phyloP scores from a whole-genome alignment of 2,888 invertebrate species.

The Perizoma flavofasciatum region DNA sequence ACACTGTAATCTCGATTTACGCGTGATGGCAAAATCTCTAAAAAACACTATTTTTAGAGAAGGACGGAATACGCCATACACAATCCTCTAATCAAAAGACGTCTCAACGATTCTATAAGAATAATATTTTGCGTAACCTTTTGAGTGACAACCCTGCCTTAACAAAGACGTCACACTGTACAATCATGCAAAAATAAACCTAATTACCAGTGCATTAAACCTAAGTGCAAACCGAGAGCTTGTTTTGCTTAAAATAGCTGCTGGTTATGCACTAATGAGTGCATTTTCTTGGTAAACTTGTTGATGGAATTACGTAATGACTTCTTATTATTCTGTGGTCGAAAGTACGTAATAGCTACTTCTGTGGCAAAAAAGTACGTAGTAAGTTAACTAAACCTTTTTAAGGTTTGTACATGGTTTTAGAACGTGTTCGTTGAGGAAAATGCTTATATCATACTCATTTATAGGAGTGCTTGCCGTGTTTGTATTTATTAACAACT shows the following conservation, averaged over 20 bases:
- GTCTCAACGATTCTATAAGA: neutral
- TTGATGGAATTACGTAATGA: slow-evolving; percentile 29
- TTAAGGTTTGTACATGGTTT: no score
- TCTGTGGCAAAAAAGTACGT: slow-evolving; percentile 1
- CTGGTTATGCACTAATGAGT: slow-evolving; percentile 49
- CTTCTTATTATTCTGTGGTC: slow-evolving; percentile 5
- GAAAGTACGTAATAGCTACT: neutral
- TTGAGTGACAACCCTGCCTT: slow-evolving; percentile 12
- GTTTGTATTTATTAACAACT: no score
- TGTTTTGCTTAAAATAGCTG: slow-evolving; percentile 51
- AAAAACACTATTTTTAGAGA: no score
- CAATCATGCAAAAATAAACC: slow-evolving; percentile 30
- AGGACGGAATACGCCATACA: no score
- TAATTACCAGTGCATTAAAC: slow-evolving; percentile 26
- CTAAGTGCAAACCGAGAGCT: slow-evolving; percentile 27
- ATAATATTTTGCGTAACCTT: neutral
- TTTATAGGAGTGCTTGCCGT: no score
- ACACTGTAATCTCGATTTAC: no score
- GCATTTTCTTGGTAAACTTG: slow-evolving; percentile 50
- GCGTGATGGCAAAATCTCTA: no score
- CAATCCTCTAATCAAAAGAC: no score
- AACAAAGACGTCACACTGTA: slow-evolving; percentile 1
- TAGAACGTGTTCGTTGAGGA: no score
- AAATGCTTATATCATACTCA: no score
- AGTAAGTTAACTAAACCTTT: neutral